Conservation (phyloP, 2,113 vertebrate genomes). For the Gobius niger region DNA sequence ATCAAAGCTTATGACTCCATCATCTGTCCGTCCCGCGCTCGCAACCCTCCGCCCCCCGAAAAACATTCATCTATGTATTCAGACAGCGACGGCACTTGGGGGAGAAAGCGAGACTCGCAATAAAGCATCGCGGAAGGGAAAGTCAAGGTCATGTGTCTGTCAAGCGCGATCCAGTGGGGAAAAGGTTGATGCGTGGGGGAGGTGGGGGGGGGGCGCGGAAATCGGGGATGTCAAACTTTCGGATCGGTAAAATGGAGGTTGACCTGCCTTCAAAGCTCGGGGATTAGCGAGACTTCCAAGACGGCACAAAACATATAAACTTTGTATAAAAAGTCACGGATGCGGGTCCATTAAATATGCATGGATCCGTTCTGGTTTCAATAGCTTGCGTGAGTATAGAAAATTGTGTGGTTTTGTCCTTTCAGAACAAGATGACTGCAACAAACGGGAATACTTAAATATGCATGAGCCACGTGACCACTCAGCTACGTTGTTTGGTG, state of each 20-base stretch:
- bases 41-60: conserved; percentile 41
- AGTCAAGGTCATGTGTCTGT: conserved; percentile 67
- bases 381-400: too few species aligned
- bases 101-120: conserved; percentile 42
- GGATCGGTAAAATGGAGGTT: conserved; percentile 36
- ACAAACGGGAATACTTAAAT: too few species aligned
- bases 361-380: too few species aligned
- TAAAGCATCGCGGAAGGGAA: conserved; percentile 54
- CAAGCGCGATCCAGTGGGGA: conserved; percentile 46
- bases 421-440: too few species aligned
- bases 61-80: conserved; percentile 64
- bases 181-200: conserved; percentile 19
- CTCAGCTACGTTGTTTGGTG: too few species aligned
- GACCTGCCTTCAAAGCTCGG: conserved; percentile 34
- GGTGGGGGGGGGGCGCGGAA: not conserved
- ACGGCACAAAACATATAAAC: conserved; percentile 16
- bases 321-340: too few species aligned
- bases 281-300: conserved; percentile 35
- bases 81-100: conserved; percentile 56
- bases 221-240: conserved; percentile 39
- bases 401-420: too few species aligned
- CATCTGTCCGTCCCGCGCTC: conserved; percentile 53
- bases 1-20: conserved; percentile 69
- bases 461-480: too few species aligned
- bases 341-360: too few species aligned